Evolutionary conservation across 2,888 invertebrate genomes (phyloP), one percentile per base, ranked within the genome.

Genomic region (Synergus gifuensis): DNA sequence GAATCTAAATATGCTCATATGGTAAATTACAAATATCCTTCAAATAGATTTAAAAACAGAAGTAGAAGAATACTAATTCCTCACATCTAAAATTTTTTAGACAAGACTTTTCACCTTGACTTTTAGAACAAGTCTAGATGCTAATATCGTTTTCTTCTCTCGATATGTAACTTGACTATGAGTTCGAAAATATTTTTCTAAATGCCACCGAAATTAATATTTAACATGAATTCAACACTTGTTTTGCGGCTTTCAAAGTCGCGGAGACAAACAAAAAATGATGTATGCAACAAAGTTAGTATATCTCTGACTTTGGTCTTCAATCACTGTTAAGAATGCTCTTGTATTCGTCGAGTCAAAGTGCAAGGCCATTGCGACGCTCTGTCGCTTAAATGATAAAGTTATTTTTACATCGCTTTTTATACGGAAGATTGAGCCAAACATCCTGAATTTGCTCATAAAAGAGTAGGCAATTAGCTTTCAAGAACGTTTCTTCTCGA

Each of bases 321-420:
- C 76, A 54, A 42, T 66, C 78, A 77, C 63, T 81, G 79, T 76
- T 79, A 79, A 81, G 79, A 54, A 44, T 77, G 76, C 76, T 77
- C 81, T 83, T 54, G 66, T 80, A 80, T 82, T 82, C 80, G 76
- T 80, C 64, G 81, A 85, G 84, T 83, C 85, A 83, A 83, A 84
- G 85, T 83, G 83, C 84, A 83, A 85, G 82, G 83, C 80, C 73
- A 84, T 79, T 76, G 49, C 28, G 49, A 49, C 66, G 11, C 42
- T 44, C n/a, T 73, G 73, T 73, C 49, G 54, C 28, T 73, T 58
- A 36, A 73, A 58, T 36, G 73, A 73, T 73, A 58, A 49, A 73
- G 73, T 36, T 73, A 73, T 73, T 73, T 73, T 54, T 54, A 36
- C n/a, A 54, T 73, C 40, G 54, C n/a, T 58, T 73, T 62, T 73